Evolutionary conservation across 1,140 invertebrate species (phyloP).

Genomic region (Brachionus plicatilis): DNA sequence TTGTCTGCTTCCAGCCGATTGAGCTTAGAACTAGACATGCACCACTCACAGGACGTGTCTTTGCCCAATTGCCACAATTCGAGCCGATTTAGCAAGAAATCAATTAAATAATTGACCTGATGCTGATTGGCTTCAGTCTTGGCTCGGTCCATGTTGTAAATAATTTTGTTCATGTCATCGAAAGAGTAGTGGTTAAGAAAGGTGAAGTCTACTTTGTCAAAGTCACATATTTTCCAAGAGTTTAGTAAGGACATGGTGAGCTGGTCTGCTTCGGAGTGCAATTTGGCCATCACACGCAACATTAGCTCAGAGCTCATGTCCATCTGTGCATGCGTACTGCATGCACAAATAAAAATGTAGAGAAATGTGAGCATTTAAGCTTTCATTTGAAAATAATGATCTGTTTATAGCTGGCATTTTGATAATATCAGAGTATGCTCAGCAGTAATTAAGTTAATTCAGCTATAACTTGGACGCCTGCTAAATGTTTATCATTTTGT

Average conservation of each 20-base stretch:
- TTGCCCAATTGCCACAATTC: not conserved
- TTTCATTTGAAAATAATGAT: no score
- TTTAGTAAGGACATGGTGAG: not conserved
- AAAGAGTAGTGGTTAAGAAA: not conserved
- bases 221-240: not conserved
- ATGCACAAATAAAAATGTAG: not conserved
- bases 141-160: not conserved
- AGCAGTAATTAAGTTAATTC: no score
- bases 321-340: not conserved
- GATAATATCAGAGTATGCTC: no score
- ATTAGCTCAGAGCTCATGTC: not conserved
- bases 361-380: no score
- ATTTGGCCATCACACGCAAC: not conserved
- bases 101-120: not conserved
- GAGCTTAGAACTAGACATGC: not conserved
- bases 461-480: no score
- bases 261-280: not conserved
- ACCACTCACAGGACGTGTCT: not conserved
- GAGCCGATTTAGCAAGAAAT: not conserved
- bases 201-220: not conserved
- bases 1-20: not conserved
- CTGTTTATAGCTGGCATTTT: no score
- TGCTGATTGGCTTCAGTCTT: not conserved
- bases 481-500: no score
- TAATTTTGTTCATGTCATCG: conserved; percentile 1